Evolutionary conservation across 2,888 invertebrate genomes (phyloP).

Genomic region (Choreutis nemorana): DNA sequence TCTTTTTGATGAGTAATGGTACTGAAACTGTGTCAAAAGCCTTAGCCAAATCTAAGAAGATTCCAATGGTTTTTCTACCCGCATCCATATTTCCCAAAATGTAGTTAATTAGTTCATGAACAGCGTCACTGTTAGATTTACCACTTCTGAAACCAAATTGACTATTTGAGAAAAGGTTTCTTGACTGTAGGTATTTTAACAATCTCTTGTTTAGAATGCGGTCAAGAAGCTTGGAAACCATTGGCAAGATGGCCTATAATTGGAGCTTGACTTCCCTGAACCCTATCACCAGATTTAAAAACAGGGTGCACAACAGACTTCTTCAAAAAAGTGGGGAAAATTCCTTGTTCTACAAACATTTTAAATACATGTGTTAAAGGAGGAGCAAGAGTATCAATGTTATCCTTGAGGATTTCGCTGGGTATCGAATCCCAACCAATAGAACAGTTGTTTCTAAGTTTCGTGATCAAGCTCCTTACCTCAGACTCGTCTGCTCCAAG

Average conservation of each 20-base stretch:
- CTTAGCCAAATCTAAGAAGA: conserved; percentile 9
- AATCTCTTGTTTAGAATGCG: conserved; percentile 4
- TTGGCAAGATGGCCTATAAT: conserved; percentile 4
- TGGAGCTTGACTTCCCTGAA: conserved; percentile 1
- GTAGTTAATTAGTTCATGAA: conserved; percentile 2
- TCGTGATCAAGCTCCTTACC: conserved; percentile 3
- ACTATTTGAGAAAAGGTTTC: conserved; percentile 4
- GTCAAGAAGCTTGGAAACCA: conserved; percentile 7
- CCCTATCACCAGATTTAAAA: conserved; percentile 7
- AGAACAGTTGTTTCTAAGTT: conserved; percentile 3
- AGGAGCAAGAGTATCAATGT: conserved; percentile 1
- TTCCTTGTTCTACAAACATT: conserved; percentile 5
- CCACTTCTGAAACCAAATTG: conserved; percentile 9
- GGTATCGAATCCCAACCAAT: conserved; percentile 6
- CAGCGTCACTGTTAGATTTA: conserved; percentile 9
- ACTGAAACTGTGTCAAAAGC: conserved; percentile 8
- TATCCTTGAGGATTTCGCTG: conserved; percentile 3
- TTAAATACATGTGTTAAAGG: conserved; percentile 4
- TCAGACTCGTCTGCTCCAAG: conserved; percentile 3
- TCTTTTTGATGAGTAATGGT: conserved; percentile 4
- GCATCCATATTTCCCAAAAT: conserved; percentile 5
- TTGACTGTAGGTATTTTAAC: conserved; percentile 7
- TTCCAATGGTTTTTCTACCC: conserved; percentile 3
- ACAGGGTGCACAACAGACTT: conserved; percentile 6
- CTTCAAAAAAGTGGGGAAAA: conserved; percentile 8